phyloP scores from a whole-genome alignment of 2,888 invertebrate genomes.

The Diachrysia chrysitis region DNA sequence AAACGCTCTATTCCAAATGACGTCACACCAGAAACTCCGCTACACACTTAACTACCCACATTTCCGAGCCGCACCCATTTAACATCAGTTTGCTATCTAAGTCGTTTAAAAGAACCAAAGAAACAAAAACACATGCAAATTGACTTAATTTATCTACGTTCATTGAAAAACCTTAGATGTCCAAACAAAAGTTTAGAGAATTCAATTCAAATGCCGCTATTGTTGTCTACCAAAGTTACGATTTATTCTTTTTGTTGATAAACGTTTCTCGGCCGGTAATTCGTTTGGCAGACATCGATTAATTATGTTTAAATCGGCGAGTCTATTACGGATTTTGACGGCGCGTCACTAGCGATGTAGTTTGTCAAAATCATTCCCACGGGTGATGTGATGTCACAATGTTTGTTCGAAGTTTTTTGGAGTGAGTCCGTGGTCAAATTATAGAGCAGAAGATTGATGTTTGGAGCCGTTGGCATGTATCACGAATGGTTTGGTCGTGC shows the following conservation, averaged over 20 bases:
- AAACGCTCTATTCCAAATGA: slow-evolving; percentile 11
- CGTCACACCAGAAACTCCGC: slow-evolving; percentile 8
- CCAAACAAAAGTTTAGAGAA: slow-evolving; percentile 74
- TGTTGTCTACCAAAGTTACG: slow-evolving; percentile 82
- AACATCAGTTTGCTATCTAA: slow-evolving; percentile 46
- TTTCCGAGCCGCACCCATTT: slow-evolving; percentile 41
- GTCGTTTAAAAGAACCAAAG: slow-evolving; percentile 45
- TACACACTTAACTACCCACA: slow-evolving; percentile 28
- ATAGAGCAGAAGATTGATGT: slow-evolving; percentile 53
- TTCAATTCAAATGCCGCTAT: slow-evolving; percentile 85
- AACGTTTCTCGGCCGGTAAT: slow-evolving; percentile 70
- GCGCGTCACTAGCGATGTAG: slow-evolving; percentile 74
- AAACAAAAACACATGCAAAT: slow-evolving; percentile 60
- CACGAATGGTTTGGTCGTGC: not conserved
- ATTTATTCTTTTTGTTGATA: slow-evolving; percentile 79
- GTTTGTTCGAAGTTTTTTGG: slow-evolving; percentile 50
- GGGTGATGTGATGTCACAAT: slow-evolving; percentile 71
- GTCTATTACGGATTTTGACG: slow-evolving; percentile 79
- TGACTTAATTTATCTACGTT: slow-evolving; percentile 64
- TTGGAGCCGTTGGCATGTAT: slow-evolving; percentile 8
- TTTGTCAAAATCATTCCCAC: slow-evolving; percentile 78
- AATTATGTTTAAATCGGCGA: slow-evolving; percentile 79
- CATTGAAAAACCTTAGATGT: slow-evolving; percentile 75
- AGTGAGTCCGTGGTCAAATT: slow-evolving; percentile 41
- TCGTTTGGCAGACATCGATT: slow-evolving; percentile 73